These are phyloP conservation scores for Standfussiana lucernea DNA, from an alignment of 2,888 invertebrate genomes.

Conservation along the genomic window DNA sequence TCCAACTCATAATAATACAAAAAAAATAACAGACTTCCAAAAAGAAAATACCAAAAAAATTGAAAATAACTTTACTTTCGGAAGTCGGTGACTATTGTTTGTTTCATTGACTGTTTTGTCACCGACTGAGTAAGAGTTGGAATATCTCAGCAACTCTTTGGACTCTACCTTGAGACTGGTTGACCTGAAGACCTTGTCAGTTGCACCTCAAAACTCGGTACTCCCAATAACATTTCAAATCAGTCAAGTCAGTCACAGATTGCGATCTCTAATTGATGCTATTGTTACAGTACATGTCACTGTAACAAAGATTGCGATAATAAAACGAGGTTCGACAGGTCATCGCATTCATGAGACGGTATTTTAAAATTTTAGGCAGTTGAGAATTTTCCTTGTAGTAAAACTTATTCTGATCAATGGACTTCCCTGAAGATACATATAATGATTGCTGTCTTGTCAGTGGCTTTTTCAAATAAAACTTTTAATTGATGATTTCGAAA, in stretches of 20 bases:
- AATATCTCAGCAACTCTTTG: not conserved
- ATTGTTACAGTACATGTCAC: constrained; percentile 6
- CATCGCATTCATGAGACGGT: not conserved
- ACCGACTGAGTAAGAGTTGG: no score
- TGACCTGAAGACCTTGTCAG: constrained; percentile 9
- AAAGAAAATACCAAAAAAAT: no score
- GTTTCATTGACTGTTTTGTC: no score
- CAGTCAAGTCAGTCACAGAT: constrained; percentile 2
- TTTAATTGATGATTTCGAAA: not conserved
- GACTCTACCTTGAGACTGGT: not conserved
- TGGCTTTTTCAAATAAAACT: not conserved
- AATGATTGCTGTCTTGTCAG: not conserved
- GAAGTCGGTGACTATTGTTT: no score
- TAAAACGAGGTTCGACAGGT: constrained; percentile 2
- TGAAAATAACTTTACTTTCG: no score
- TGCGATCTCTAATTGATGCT: constrained; percentile 15
- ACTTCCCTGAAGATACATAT: not conserved
- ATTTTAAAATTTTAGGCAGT: not conserved
- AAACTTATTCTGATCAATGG: not conserved
- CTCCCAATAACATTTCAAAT: not conserved
- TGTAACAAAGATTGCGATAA: constrained; percentile 12
- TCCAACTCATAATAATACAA: no score
- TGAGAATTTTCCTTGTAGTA: constrained; percentile 6
- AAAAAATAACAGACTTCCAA: no score
- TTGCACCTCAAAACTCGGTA: not conserved